A percentile compares a stretch with the other conserved stretches of the same genome.
Evolutionary conservation across 2,888 invertebrate species (phyloP).

Genomic region (Zygaena filipendulae): DNA sequence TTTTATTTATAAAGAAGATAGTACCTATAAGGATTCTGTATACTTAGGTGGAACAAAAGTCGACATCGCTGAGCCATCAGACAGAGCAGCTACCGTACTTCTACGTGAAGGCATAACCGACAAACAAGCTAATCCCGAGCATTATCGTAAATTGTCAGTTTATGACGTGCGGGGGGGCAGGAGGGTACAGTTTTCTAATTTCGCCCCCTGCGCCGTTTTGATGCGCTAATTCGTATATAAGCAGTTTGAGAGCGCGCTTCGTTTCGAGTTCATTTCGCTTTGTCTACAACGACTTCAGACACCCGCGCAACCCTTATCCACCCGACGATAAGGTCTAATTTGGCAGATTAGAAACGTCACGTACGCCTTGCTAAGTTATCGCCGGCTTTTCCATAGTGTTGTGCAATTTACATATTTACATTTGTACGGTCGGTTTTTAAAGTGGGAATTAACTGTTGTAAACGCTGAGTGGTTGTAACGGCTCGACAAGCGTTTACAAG

Average conservation of each 20-base stretch:
- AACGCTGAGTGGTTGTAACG: constrained; percentile 44
- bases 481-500: too few relatives aligned
- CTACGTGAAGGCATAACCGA: constrained; percentile 58
- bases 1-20: too few relatives aligned
- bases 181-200: constrained; percentile 58
- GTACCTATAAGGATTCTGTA: too few relatives aligned
- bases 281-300: constrained; percentile 25
- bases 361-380: constrained; percentile 35
- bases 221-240: constrained; percentile 69
- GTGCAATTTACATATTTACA: constrained; percentile 65
- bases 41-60: too few relatives aligned
- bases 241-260: constrained; percentile 67
- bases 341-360: constrained; percentile 10
- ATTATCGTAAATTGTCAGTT: constrained; percentile 71
- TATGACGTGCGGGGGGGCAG: constrained; percentile 68
- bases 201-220: constrained; percentile 59
- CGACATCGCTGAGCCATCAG: too few relatives aligned
- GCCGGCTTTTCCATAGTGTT: constrained; percentile 61
- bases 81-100: too few relatives aligned
- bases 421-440: constrained; percentile 67
- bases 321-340: constrained; percentile 24
- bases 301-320: constrained; percentile 20
- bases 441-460: constrained; percentile 63
- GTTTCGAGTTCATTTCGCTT: constrained; percentile 59
- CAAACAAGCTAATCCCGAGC: constrained; percentile 68